Evolutionary conservation across 2,113 vertebrate species (phyloP).

Genomic region (Pycnonotus jocosus): DNA sequence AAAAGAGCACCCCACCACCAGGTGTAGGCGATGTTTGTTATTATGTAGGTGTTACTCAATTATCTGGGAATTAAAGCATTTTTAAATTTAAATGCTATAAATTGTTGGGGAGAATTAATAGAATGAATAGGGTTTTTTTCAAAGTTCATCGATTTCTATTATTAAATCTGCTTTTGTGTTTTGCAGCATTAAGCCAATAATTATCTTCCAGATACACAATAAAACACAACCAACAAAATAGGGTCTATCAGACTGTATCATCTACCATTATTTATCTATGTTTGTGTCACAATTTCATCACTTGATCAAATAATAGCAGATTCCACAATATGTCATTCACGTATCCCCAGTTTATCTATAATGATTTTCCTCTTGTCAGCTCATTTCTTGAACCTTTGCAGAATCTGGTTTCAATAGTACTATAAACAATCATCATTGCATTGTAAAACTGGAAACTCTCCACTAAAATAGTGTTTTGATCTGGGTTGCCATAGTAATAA

Average conservation of each 20-base stretch:
- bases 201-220: conserved; percentile 1
- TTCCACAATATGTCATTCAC: conserved; percentile 72
- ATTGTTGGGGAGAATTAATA: conserved; percentile 6
- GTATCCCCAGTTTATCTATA: conserved; percentile 82
- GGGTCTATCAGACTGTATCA: conserved; percentile 8
- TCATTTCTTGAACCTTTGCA: conserved; percentile 83
- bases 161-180: background rate
- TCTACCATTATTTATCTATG: conserved; percentile 63
- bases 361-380: conserved; percentile 84
- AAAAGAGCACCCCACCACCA: background rate
- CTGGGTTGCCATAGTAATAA: conserved; percentile 93
- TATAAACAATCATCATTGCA: conserved; percentile 95
- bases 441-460: conserved; percentile 97
- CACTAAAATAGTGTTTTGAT: conserved; percentile 92
- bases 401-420: conserved; percentile 82
- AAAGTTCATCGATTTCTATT: background rate
- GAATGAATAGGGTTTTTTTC: background rate
- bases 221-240: conserved; percentile 23
- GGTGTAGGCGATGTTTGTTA: background rate
- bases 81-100: background rate
- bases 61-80: background rate
- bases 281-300: conserved; percentile 68
- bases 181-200: background rate
- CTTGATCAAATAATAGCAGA: conserved; percentile 79
- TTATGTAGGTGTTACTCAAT: background rate